Percentiles rank a stretch among this genome's conserved stretches.
phyloP scores from a whole-genome alignment of 2,113 vertebrate species.

The Gymnobelideus leadbeateri region DNA sequence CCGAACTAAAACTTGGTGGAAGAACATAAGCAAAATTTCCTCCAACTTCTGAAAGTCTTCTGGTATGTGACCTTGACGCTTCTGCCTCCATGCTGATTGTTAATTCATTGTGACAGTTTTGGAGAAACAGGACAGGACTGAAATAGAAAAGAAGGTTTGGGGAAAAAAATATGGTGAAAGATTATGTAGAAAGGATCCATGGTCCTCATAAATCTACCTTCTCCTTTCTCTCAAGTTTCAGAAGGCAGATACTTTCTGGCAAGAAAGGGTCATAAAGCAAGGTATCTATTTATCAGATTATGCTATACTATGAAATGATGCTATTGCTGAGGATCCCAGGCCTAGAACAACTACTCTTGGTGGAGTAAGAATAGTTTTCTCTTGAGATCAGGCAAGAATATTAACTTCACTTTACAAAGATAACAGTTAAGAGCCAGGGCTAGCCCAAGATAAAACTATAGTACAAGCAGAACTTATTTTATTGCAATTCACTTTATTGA shows the following conservation, averaged over 20 bases:
- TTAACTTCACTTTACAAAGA: background rate
- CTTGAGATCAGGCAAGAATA: background rate
- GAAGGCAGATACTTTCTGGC: background rate
- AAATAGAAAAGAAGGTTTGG: background rate
- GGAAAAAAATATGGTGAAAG: background rate
- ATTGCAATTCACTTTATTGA: background rate
- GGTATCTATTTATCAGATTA: background rate
- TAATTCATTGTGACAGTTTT: constrained; percentile 16
- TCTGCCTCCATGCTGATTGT: constrained; percentile 41
- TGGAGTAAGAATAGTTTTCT: background rate
- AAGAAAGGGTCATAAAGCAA: background rate
- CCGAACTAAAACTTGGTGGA: background rate
- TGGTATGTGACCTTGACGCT: constrained; percentile 42
- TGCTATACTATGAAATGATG: background rate
- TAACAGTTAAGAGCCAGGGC: background rate
- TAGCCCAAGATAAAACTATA: constrained; percentile 19
- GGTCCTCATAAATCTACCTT: background rate
- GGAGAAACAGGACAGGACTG: background rate
- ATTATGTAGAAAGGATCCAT: background rate
- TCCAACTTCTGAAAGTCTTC: background rate
- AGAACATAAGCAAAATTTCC: constrained; percentile 3
- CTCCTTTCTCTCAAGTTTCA: background rate
- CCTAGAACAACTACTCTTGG: background rate
- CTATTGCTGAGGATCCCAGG: background rate
- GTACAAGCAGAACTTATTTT: background rate